phyloP scores from a whole-genome alignment of 2,888 invertebrate species.

The Athalia cordata region DNA sequence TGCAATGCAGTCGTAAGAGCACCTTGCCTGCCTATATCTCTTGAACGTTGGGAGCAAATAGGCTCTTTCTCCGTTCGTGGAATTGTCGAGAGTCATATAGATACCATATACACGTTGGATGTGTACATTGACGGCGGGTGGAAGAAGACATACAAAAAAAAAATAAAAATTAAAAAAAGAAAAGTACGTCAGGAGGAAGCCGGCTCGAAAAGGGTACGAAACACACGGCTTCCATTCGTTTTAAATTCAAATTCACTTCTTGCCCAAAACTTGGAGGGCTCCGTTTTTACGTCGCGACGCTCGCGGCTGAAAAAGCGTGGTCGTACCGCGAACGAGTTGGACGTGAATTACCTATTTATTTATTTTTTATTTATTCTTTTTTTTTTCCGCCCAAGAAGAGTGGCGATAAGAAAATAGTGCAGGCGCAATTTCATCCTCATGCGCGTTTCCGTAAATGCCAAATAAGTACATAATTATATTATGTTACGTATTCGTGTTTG shows the following conservation, averaged over 20 bases:
- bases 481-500: too few species aligned
- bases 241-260: slow-evolving; percentile 5
- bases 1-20: neutral
- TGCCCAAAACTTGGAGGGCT: neutral
- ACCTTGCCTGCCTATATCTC: slow-evolving; percentile 24
- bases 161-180: neutral
- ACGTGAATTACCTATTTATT: neutral
- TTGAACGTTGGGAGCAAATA: neutral
- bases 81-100: slow-evolving; percentile 8
- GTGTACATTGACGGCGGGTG: slow-evolving; percentile 14
- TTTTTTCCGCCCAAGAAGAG: too few species aligned
- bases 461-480: too few species aligned
- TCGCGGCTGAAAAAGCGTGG: too few species aligned
- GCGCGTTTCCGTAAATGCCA: too few species aligned
- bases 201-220: neutral
- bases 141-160: too few species aligned
- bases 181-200: neutral
- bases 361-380: too few species aligned
- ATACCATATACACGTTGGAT: neutral
- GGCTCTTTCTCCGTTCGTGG: slow-evolving; percentile 3
- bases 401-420: too few species aligned
- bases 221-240: neutral
- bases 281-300: too few species aligned
- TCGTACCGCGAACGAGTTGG: too few species aligned
- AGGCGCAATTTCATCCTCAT: too few species aligned